Conservation (phyloP, 2,888 invertebrate species). For the Drosophila incognita region DNA sequence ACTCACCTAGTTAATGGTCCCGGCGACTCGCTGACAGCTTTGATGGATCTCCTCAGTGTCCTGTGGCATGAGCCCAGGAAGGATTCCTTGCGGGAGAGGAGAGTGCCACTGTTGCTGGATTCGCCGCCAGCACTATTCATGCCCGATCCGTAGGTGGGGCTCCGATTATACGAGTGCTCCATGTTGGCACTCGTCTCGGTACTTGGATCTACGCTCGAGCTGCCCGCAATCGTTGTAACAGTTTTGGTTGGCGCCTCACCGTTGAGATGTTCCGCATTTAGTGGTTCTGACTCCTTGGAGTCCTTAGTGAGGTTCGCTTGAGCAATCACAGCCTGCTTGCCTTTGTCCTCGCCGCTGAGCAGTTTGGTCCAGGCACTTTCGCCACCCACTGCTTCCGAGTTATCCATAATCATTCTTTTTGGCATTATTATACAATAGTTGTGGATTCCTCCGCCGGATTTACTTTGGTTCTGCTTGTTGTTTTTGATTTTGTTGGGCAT, state of each 20-base stretch:
- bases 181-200: conserved; percentile 11
- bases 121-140: conserved; percentile 69
- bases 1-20: conserved; percentile 84
- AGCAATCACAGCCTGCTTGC: conserved; percentile 75
- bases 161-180: conserved; percentile 70
- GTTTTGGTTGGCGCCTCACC: not conserved
- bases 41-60: conserved; percentile 84
- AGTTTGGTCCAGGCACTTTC: conserved; percentile 85
- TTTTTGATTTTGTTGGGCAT: conserved; percentile 81
- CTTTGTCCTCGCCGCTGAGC: conserved; percentile 79
- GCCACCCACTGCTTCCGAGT: conserved; percentile 75
- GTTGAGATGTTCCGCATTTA: conserved; percentile 66
- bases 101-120: conserved; percentile 68
- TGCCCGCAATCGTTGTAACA: not conserved
- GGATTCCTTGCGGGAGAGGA: conserved; percentile 82
- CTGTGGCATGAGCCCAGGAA: conserved; percentile 84
- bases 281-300: conserved; percentile 71
- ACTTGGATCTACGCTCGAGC: conserved; percentile 10
- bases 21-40: conserved; percentile 85
- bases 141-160: conserved; percentile 65
- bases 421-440: conserved; percentile 38
- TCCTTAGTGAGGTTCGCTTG: conserved; percentile 58
- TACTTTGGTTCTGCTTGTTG: conserved; percentile 37
- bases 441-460: not conserved
- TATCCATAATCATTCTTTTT: conserved; percentile 84